phyloP scores from a whole-genome alignment of 92 coral and sea anemone species.

The Phymanthus crucifer region DNA sequence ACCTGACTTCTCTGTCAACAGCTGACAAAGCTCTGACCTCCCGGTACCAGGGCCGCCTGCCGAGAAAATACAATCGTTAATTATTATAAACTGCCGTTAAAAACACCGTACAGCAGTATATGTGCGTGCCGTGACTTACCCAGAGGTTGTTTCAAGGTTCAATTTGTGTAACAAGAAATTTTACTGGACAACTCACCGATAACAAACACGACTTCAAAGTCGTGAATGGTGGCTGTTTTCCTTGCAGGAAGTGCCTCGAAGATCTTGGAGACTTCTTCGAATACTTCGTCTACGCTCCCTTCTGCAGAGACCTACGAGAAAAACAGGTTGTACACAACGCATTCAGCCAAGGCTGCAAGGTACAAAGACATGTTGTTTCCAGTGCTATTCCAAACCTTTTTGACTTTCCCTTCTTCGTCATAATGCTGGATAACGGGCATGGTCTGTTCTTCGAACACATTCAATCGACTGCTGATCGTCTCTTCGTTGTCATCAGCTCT shows the following conservation, averaged over 20 bases:
- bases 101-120: background rate
- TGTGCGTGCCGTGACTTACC: too few relatives aligned
- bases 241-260: conserved; percentile 76
- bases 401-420: conserved; percentile 79
- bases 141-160: background rate
- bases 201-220: conserved; percentile 75
- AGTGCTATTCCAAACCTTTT: conserved; percentile 50
- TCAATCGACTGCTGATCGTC: conserved; percentile 78
- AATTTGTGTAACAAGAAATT: too few relatives aligned
- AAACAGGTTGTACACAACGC: background rate
- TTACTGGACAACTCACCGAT: conserved; percentile 58
- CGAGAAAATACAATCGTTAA: background rate
- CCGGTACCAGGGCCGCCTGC: conserved; percentile 76
- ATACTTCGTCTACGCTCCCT: conserved; percentile 72
- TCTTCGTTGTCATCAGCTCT: conserved; percentile 93
- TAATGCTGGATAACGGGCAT: conserved; percentile 79
- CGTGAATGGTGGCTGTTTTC: conserved; percentile 69
- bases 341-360: background rate
- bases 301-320: conserved; percentile 76
- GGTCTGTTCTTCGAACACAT: conserved; percentile 78
- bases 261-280: conserved; percentile 67
- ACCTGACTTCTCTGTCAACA: conserved; percentile 65
- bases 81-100: background rate
- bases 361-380: background rate
- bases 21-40: conserved; percentile 61